Evolutionary conservation across 2,113 vertebrate genomes (phyloP).

Genomic region (Vulpes ferrilata): DNA sequence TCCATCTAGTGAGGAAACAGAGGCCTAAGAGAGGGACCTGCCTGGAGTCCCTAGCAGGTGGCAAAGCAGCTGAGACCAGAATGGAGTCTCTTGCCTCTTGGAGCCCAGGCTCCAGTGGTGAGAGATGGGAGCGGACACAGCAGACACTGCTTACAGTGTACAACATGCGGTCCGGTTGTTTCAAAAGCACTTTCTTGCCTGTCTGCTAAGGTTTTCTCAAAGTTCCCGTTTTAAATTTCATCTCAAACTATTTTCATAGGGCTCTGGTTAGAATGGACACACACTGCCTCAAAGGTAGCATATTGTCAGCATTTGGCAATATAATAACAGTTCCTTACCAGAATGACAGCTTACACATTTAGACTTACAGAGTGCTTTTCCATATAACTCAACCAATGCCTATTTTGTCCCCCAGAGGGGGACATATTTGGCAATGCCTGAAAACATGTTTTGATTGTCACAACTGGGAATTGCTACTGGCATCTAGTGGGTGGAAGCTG

Average conservation of each 20-base stretch:
- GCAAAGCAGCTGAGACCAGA: background rate
- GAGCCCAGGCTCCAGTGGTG: too few relatives aligned
- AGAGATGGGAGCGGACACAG: accelerated
- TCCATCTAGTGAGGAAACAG: background rate
- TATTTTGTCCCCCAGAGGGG: background rate
- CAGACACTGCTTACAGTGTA: accelerated
- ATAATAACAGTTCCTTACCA: background rate
- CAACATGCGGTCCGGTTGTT: accelerated
- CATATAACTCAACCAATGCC: background rate
- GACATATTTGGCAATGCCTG: background rate
- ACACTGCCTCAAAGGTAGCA: background rate
- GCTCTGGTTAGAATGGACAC: background rate
- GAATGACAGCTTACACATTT: background rate
- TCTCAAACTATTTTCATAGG: background rate
- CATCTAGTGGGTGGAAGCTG: background rate
- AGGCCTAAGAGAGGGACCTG: background rate
- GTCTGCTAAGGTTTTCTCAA: background rate
- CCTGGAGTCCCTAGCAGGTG: background rate
- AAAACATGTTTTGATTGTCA: background rate
- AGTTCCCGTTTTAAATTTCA: background rate
- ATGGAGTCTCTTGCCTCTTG: background rate
- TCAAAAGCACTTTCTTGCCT: background rate
- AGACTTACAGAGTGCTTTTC: background rate
- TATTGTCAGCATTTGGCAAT: background rate
- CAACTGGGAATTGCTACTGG: background rate